Conservation (phyloP, 2,113 vertebrate genomes). For the Tricholaema leucomelas region DNA sequence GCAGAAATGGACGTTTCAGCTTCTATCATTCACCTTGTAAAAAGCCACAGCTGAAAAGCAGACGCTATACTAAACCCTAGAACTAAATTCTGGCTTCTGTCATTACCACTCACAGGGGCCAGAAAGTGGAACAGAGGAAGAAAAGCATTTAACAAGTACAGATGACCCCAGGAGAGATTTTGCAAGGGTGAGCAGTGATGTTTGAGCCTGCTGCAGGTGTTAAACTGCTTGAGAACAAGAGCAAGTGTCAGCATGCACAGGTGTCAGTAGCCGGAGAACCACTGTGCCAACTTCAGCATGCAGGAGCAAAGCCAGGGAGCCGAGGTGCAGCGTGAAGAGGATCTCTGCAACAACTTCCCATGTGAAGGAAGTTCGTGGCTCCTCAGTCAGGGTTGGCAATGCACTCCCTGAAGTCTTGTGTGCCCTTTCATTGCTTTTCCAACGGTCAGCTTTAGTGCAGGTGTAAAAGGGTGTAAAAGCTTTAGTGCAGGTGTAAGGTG, state of each 20-base stretch:
- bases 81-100: not conserved
- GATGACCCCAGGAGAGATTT: not conserved
- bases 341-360: fast-evolving
- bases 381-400: fast-evolving
- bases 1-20: not conserved
- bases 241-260: not conserved
- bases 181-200: not conserved
- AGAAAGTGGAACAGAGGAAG: not conserved
- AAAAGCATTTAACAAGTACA: not conserved
- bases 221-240: not conserved
- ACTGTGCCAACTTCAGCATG: not conserved
- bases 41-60: not conserved
- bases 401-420: fast-evolving
- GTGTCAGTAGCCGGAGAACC: not conserved
- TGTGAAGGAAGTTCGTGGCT: fast-evolving
- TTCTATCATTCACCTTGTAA: not conserved
- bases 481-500: not conserved
- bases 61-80: not conserved
- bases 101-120: not conserved
- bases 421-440: not conserved
- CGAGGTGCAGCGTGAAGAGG: not conserved
- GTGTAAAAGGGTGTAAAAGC: not conserved
- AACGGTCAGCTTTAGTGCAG: not conserved
- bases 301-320: not conserved
- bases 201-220: not conserved